Conservation (phyloP, 2,797 vertebrate species). For the Enteromius paludinosus region DNA sequence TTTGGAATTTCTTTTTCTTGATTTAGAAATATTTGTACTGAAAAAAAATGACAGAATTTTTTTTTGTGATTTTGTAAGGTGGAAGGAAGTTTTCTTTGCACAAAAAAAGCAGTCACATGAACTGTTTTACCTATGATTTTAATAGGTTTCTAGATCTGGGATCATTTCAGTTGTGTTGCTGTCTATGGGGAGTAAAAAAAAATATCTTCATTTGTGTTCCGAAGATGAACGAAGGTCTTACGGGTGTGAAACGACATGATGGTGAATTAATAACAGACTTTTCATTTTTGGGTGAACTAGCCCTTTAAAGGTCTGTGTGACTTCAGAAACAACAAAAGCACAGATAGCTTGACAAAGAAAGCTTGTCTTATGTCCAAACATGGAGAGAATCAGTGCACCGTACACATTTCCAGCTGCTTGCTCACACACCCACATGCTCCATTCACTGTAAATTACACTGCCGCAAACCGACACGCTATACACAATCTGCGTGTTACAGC, state of each 20-base stretch:
- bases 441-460: constrained; percentile 24
- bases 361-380: constrained; percentile 53
- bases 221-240: no score
- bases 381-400: constrained; percentile 66
- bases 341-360: constrained; percentile 45
- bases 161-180: no score
- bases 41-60: background rate
- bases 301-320: constrained; percentile 5
- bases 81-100: no score
- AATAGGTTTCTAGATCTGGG: no score
- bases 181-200: no score
- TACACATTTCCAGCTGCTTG: constrained; percentile 44
- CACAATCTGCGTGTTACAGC: background rate
- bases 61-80: background rate
- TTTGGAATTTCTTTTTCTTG: background rate
- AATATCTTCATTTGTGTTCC: no score
- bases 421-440: constrained; percentile 13
- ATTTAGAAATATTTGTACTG: background rate
- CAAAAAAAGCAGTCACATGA: no score
- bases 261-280: no score
- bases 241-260: no score
- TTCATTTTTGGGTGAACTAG: no score
- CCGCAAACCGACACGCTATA: constrained; percentile 9
- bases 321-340: constrained; percentile 57
- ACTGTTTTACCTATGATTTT: no score